phyloP scores from a whole-genome alignment of 2,113 vertebrate species.

The Numenius arquata region DNA sequence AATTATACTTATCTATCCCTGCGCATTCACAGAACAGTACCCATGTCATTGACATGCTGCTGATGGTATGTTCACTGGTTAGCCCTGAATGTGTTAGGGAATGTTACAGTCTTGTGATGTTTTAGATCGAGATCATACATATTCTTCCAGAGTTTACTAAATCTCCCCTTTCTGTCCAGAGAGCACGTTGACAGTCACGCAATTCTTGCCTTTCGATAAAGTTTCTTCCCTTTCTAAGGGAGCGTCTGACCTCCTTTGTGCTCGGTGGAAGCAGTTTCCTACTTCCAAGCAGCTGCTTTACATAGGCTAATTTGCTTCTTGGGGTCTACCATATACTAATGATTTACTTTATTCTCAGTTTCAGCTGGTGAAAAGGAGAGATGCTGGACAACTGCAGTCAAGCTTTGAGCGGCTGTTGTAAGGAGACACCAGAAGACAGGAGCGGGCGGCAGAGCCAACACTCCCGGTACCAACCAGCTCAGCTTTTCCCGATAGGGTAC shows the following conservation, averaged over 20 bases:
- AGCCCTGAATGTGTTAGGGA: background rate
- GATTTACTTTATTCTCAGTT: background rate
- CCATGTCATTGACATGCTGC: background rate
- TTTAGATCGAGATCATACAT: background rate
- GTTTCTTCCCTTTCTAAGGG: background rate
- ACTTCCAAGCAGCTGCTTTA: background rate
- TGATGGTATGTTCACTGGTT: background rate
- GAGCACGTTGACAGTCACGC: background rate
- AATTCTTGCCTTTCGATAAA: background rate
- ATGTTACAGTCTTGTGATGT: background rate
- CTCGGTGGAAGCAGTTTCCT: background rate
- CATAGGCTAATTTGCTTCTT: background rate
- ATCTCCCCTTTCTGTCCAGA: background rate
- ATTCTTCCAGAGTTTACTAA: background rate
- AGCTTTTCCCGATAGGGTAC: background rate
- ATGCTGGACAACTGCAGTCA: background rate
- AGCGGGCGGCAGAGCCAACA: accelerated
- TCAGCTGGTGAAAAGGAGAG: background rate
- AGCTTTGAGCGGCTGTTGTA: accelerated
- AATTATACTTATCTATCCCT: background rate
- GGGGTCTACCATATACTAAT: accelerated
- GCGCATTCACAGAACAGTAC: background rate
- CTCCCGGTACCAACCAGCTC: background rate
- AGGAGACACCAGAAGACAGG: too few species aligned
- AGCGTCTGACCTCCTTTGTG: background rate